phyloP scores from a whole-genome alignment of 2,888 invertebrate species.

The Tryphoninae sp. region DNA sequence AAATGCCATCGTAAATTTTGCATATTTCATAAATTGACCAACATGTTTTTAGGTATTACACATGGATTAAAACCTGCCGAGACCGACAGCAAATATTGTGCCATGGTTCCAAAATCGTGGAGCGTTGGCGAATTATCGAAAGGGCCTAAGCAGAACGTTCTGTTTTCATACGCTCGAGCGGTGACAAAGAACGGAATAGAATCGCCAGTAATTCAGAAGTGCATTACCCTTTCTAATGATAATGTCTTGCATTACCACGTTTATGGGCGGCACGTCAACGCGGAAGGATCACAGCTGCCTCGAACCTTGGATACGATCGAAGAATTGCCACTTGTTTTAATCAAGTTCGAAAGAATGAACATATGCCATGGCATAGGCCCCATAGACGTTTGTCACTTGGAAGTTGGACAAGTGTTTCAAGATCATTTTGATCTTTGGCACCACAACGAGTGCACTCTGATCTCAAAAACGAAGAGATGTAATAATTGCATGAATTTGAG shows the following conservation, averaged over 20 bases:
- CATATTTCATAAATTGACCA: not conserved
- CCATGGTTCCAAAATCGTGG: slow-evolving; percentile 44
- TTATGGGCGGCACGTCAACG: slow-evolving; percentile 31
- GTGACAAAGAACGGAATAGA: slow-evolving; percentile 26
- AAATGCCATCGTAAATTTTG: no score
- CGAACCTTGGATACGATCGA: slow-evolving; percentile 20
- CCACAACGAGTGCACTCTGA: slow-evolving; percentile 40
- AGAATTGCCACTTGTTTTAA: slow-evolving; percentile 13
- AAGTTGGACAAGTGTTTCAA: slow-evolving; percentile 35
- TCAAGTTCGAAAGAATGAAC: slow-evolving; percentile 36
- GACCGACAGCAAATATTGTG: not conserved
- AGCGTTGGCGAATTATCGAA: slow-evolving; percentile 34
- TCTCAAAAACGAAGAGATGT: slow-evolving; percentile 49
- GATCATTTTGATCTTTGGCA: slow-evolving; percentile 52
- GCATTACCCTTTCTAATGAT: slow-evolving; percentile 28
- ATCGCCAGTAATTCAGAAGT: slow-evolving; percentile 36
- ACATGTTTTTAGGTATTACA: not conserved
- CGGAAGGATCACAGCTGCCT: not conserved
- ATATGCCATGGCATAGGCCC: slow-evolving; percentile 39
- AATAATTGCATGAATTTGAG: slow-evolving; percentile 41
- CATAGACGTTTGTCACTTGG: slow-evolving; percentile 38
- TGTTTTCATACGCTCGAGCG: slow-evolving; percentile 32
- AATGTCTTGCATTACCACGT: slow-evolving; percentile 30
- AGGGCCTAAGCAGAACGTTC: slow-evolving; percentile 16
- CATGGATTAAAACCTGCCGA: not conserved